Evolutionary conservation across 1,140 invertebrate genomes (phyloP), one percentile per base, ranked within the genome.

Genomic region (Plutomurus gul): DNA sequence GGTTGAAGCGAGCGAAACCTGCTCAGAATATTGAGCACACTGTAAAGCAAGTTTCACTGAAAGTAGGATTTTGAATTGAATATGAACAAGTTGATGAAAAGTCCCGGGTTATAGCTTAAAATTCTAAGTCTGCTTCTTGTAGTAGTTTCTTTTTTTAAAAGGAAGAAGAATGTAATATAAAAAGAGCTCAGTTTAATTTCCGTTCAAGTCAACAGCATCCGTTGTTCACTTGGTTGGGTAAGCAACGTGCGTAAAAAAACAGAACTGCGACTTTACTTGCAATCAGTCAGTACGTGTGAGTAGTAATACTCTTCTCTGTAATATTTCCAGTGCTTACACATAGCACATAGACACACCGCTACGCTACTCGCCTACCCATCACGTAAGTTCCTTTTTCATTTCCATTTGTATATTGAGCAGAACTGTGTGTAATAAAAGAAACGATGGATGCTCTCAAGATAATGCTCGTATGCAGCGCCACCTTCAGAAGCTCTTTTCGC

Each of bases 171-270:
- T 65, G 56, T 36, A 3, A 30, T 36, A 65, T 65, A 65, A 65
- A 65, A 65, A n/a, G 56, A 65, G n/a, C 51, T 30, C 30, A 65
- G 56, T 65, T 65, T 65, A 65, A 65, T 65, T 65, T 65, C 56
- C 56, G 56, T 65, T 65, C 56, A 65, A 65, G 56, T 65, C 56
- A 65, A 65, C 56, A n/a, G 36, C 56, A 65, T 65, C 56, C 56
- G 56, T n/a, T 65, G 56, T 30, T 65, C 56, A 65, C 56, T 36
- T 65, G 27, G 20, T 25, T 65, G 11, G 27, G n/a, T n/a, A n/a
- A n/a, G n/a, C n/a, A n/a, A 33, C 56, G 27, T 65, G 13, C 0
- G 30, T n/a, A n/a, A 65, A 65, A 65, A 65, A 65, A 65, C 56
- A 65, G 56, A 30, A 36, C 56, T n/a, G n/a, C n/a, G n/a, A 30